phyloP scores from a whole-genome alignment of 1,140 invertebrate genomes.

The Nephotettix cincticeps region DNA sequence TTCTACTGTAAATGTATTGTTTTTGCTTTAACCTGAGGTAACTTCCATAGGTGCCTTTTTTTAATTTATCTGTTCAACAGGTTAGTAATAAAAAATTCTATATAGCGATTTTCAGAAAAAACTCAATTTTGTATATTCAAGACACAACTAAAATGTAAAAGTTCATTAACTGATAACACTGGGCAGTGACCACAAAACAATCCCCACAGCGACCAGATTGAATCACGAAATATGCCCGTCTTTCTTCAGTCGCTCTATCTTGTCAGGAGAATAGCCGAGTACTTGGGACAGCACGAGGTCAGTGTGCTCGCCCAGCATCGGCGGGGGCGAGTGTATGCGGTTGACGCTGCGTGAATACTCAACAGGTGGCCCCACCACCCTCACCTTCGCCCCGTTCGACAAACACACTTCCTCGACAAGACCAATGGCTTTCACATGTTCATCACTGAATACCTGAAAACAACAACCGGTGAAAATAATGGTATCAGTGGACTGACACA shows the following conservation, averaged over 20 bases:
- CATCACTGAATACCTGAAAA: conserved; percentile 78
- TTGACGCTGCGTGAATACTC: conserved; percentile 73
- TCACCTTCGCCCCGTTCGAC: conserved; percentile 66
- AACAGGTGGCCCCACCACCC: conserved; percentile 85
- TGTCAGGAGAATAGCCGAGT: conserved; percentile 62
- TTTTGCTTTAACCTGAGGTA: no score
- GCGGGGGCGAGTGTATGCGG: conserved; percentile 70
- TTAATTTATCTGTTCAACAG: no score
- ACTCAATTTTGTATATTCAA: no score
- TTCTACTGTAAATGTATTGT: no score
- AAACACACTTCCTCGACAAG: conserved; percentile 78
- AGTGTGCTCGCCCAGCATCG: conserved; percentile 86
- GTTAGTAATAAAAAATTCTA: no score
- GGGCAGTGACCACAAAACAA: no score
- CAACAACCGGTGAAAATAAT: no score
- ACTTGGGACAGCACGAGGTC: conserved; percentile 67
- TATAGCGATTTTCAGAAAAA: no score
- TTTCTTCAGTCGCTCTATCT: conserved; percentile 57
- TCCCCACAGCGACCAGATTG: background rate
- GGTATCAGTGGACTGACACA: no score
- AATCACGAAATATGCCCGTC: conserved; percentile 51
- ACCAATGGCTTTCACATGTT: conserved; percentile 73
- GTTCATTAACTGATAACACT: no score
- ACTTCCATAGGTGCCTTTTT: no score
- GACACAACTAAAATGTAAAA: no score